Conservation (phyloP, 2,888 invertebrate genomes). For the Lycia hirtaria region DNA sequence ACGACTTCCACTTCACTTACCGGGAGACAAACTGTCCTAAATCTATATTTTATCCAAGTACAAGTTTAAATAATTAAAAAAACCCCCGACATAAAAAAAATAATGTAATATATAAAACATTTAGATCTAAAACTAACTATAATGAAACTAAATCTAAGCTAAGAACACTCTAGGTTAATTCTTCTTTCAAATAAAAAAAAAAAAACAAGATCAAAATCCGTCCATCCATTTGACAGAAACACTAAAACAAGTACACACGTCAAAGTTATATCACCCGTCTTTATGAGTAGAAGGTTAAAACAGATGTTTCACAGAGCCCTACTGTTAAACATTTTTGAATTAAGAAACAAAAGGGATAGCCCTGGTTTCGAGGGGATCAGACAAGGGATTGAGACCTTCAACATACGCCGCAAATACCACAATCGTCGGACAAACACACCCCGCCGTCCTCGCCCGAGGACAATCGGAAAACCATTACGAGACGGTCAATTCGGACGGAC, state of each 20-base stretch:
- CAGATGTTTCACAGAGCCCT: not conserved
- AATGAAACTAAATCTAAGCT: too few relatives aligned
- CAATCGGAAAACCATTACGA: slow-evolving; percentile 73
- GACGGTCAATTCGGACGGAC: slow-evolving; percentile 53
- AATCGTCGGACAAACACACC: slow-evolving; percentile 52
- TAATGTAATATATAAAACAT: too few relatives aligned
- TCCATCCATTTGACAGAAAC: too few relatives aligned
- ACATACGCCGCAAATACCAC: slow-evolving; percentile 44
- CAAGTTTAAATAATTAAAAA: too few relatives aligned
- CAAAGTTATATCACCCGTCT: too few relatives aligned
- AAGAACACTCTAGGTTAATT: too few relatives aligned
- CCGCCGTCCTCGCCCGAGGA: slow-evolving; percentile 46
- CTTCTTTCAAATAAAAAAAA: too few relatives aligned
- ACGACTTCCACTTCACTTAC: slow-evolving; percentile 45
- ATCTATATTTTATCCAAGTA: too few relatives aligned
- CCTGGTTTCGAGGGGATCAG: slow-evolving; percentile 6
- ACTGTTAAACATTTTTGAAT: slow-evolving; percentile 4
- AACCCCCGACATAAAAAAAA: too few relatives aligned
- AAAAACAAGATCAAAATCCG: too few relatives aligned
- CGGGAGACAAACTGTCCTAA: slow-evolving; percentile 49
- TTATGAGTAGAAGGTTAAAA: not conserved
- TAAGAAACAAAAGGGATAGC: slow-evolving; percentile 18
- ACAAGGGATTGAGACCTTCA: slow-evolving; percentile 18
- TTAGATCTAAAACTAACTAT: too few relatives aligned
- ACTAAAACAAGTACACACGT: too few relatives aligned